Conservation (phyloP, 2,113 vertebrate species). For the Lethenteron camtschaticum region DNA sequence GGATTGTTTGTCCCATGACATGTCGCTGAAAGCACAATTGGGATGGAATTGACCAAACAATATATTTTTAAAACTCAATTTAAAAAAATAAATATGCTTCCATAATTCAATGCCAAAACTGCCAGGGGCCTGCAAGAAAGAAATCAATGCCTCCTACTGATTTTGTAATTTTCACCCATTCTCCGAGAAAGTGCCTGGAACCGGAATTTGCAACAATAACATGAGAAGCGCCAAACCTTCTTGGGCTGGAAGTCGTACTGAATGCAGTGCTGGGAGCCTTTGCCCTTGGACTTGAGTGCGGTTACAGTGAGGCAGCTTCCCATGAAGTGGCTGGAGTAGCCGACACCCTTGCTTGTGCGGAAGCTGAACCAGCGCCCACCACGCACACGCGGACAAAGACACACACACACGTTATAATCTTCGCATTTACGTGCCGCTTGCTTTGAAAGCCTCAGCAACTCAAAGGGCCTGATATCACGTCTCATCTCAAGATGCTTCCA, state of each 20-base stretch:
- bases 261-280: conserved; percentile 96
- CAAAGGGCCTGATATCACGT: too few relatives aligned
- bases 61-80: neutral
- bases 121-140: too few relatives aligned
- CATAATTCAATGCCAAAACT: too few relatives aligned
- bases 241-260: conserved; percentile 98
- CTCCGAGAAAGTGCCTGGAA: neutral
- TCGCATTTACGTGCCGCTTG: too few relatives aligned
- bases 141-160: too few relatives aligned
- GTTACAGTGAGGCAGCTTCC: conserved; percentile 85
- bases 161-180: too few relatives aligned
- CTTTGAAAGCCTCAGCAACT: too few relatives aligned
- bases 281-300: conserved; percentile 85
- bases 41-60: neutral
- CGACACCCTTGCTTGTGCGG: conserved; percentile 85
- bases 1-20: too few relatives aligned
- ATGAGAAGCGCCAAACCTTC: conserved; percentile 35
- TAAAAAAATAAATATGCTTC: neutral
- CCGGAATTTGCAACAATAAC: neutral
- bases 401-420: too few relatives aligned
- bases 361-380: conserved; percentile 29
- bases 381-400: too few relatives aligned
- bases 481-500: too few relatives aligned
- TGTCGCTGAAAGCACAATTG: too few relatives aligned
- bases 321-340: conserved; percentile 95